Base-by-base conservation (phyloP, 2,797 vertebrate species). In the Rhinoraja longicauda region DNA sequence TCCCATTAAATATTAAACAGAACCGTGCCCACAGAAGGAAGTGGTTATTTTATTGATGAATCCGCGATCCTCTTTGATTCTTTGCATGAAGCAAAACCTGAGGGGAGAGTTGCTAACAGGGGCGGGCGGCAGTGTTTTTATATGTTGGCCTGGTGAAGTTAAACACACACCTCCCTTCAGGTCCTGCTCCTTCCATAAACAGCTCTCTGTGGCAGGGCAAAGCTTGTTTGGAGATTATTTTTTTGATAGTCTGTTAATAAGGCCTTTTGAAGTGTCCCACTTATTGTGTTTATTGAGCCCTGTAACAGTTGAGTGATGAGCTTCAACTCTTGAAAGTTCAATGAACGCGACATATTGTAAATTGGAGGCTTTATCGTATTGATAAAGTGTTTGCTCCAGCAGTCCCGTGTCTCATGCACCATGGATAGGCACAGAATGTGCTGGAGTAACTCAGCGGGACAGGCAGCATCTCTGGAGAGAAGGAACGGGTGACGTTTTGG, bases 1-100 rank as follows among this genome's bases (percentile, higher is more conserved):
- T 70, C 39, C 73, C 72, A 91, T 91, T 91, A 91, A 91, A 91
- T 73, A 91, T 91, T 91, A 73, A 91, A 91, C 64, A 70, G 64
- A 24, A 29, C 64, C 73, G 64, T 24, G 45, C 36, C 26, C 12
- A 39, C 39, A 29, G 70, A 92, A 5, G 70, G 90, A 45, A 92
- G 70, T 72, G 70, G 70, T 26, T n/a, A 26, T 92, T 88, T 88
- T 73, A 73, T 75, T 45, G 90, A 72, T 75, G 90, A 75, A 45
- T 72, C 90, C n/a, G 24, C 53, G 70, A 53, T 92, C 64, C 67
- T 73, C 70, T n/a, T n/a, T 73, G 70, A 72, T 75, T 70, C 24
- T 92, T 73, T 92, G 92, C 90, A 26, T 67, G 64, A 67, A 72
- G 62, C 32, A 70, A 70, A 29, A 84, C 81, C 81, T 84, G 79